Evolutionary conservation across 2,888 invertebrate genomes (phyloP), one percentile per base, ranked within the genome.

Genomic region (Rhabditoides inermis): DNA sequence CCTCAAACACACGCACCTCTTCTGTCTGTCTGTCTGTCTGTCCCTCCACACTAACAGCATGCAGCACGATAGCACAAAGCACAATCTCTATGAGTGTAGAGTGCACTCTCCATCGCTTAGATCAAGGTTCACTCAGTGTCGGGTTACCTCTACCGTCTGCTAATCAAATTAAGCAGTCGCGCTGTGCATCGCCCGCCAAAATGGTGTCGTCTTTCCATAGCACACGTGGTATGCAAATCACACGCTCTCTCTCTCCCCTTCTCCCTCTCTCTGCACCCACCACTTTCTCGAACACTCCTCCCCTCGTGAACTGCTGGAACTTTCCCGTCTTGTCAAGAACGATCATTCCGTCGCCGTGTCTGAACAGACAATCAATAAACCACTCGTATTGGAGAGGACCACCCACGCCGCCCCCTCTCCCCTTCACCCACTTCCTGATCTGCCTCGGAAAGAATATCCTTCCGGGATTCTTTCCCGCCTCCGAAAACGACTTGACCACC

Each of bases 291-390:
- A 58, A 60, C 12, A 55, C 30, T 23, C 68, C 68, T 35, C 53
- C 49, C 18, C 50, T 42, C 27, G 50, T 45, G 52, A 72, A 74
- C 27, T 63, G 53, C 27, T 63, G 56, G 45, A 73, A 65, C 30
- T 71, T 50, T 2, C 73, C 73, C 30, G 68, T 62, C 58, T 69
- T 72, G 55, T 73, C 73, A 56, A 65, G 50, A 4, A 69, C 39
- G 6, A 73, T 28, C 27, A 72, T 48, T 26, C 59, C 60, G 10
- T 68, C 60, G 22, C 52, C 49, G 48, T 53, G 49, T 35, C 68
- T 69, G 40, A 47, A 67, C 35, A 39, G 2, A 39, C 2, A 26
- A 10, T 32, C n/a, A n/a, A 22, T 1, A 44, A 26, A 23, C 23
- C 10, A 25, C 23, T 15, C 6, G 4, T 22, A 27, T 25, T 45